Percentiles rank a stretch among this genome's conserved stretches.
These are phyloP conservation scores for Neelides sp. DNA, from an alignment of 1,140 invertebrate genomes.

Conservation along the genomic window DNA sequence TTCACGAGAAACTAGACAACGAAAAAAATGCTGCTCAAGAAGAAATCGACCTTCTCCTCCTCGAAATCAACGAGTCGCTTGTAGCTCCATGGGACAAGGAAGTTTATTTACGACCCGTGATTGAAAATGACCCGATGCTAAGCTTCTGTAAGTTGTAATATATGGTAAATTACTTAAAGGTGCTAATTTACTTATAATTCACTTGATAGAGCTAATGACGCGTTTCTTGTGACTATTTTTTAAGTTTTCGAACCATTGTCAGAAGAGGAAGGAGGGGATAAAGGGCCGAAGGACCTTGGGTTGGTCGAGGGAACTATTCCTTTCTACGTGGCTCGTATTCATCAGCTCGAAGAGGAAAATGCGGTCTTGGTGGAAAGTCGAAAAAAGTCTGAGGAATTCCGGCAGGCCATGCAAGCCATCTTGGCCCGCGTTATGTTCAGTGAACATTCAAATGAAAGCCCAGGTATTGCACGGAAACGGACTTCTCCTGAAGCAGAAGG, in stretches of 20 bases:
- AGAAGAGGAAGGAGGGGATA: slow-evolving; percentile 5
- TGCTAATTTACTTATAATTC: not conserved
- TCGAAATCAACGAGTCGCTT: not conserved
- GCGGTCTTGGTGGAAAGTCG: slow-evolving; percentile 1
- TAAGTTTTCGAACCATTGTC: not conserved
- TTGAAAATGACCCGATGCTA: slow-evolving; percentile 65
- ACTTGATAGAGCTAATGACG: not conserved
- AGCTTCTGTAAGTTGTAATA: slow-evolving; percentile 54
- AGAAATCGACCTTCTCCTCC: not conserved
- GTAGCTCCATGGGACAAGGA: slow-evolving; percentile 30
- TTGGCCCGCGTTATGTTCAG: slow-evolving; percentile 16
- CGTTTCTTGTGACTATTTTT: not conserved
- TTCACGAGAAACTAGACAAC: not conserved
- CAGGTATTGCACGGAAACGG: slow-evolving; percentile 27
- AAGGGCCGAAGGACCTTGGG: too few relatives aligned
- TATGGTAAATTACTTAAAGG: not conserved
- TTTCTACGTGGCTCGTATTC: too few relatives aligned
- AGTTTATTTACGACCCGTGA: slow-evolving; percentile 58
- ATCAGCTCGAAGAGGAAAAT: not conserved
- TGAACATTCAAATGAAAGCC: slow-evolving; percentile 6
- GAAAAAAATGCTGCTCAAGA: not conserved
- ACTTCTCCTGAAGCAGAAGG: slow-evolving; percentile 48
- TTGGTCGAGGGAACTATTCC: too few relatives aligned
- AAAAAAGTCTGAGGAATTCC: slow-evolving; percentile 8
- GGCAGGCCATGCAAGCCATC: slow-evolving; percentile 9